phyloP scores from a whole-genome alignment of 2,888 invertebrate genomes.

The Phyllotreta cruciferae region DNA sequence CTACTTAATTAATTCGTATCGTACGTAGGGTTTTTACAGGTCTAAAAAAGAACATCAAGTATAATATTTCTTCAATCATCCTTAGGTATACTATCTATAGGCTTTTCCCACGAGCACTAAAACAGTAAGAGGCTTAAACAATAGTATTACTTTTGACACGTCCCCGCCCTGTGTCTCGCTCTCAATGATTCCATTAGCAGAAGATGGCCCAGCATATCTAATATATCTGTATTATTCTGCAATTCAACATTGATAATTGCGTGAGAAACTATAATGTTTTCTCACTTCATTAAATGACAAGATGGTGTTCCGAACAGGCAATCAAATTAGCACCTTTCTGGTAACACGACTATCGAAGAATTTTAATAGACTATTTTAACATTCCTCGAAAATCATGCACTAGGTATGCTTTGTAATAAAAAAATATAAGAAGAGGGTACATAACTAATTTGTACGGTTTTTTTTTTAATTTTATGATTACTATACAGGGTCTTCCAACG shows the following conservation, averaged over 20 bases:
- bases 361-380: too few relatives aligned
- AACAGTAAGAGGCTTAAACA: conserved; percentile 40
- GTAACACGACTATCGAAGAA: background rate
- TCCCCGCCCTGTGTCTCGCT: conserved; percentile 52
- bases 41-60: too few relatives aligned
- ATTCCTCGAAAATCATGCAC: too few relatives aligned
- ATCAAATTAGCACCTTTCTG: conserved; percentile 14
- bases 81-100: background rate
- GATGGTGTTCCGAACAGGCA: conserved; percentile 5
- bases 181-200: conserved; percentile 47
- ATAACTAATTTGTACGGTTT: too few relatives aligned
- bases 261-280: conserved; percentile 30
- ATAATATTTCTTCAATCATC: too few relatives aligned
- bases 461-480: too few relatives aligned
- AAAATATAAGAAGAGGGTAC: too few relatives aligned
- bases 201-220: conserved; percentile 35
- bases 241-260: conserved; percentile 38
- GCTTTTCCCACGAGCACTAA: conserved; percentile 17
- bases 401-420: too few relatives aligned
- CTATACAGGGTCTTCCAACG: too few relatives aligned
- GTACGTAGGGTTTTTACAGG: too few relatives aligned
- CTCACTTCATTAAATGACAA: conserved; percentile 16
- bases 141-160: conserved; percentile 53
- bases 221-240: conserved; percentile 34
- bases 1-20: too few relatives aligned